phyloP scores from a whole-genome alignment of 2,797 vertebrate genomes.

The Hydrocynus forskahlii region DNA sequence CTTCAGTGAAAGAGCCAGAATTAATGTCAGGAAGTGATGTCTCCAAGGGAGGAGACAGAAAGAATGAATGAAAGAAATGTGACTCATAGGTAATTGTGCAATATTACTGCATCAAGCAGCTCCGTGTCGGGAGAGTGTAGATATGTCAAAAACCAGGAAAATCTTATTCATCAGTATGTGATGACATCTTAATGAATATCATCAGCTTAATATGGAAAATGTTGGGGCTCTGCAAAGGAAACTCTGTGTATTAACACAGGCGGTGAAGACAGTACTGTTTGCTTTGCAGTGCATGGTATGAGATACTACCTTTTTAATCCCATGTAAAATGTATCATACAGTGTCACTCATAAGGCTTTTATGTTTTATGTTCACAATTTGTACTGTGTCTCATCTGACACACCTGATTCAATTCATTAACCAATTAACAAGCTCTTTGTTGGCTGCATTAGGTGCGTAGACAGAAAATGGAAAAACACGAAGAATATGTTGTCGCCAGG shows the following conservation, averaged over 20 bases:
- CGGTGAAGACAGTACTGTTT: too few relatives aligned
- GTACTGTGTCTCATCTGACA: too few relatives aligned
- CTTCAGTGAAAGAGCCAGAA: neutral
- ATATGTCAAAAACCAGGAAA: neutral
- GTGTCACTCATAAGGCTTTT: too few relatives aligned
- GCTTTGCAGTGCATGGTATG: too few relatives aligned
- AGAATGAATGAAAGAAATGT: neutral
- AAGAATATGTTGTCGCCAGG: too few relatives aligned
- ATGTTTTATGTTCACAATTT: too few relatives aligned
- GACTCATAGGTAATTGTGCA: neutral
- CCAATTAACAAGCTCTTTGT: too few relatives aligned
- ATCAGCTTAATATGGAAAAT: neutral
- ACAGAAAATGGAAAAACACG: too few relatives aligned
- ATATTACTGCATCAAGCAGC: neutral
- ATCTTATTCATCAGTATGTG: neutral
- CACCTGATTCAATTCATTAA: too few relatives aligned
- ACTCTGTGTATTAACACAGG: neutral
- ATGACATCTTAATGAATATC: neutral
- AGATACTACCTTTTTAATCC: too few relatives aligned
- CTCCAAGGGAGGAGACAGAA: neutral
- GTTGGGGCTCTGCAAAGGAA: neutral
- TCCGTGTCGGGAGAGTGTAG: neutral
- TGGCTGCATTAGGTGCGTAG: too few relatives aligned
- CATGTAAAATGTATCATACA: too few relatives aligned
- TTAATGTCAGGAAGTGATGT: slow-evolving; percentile 56